Evolutionary conservation across 2,797 vertebrate genomes (phyloP), one percentile per base, ranked within the genome.

Genomic region (Pachyuromys duprasi): DNA sequence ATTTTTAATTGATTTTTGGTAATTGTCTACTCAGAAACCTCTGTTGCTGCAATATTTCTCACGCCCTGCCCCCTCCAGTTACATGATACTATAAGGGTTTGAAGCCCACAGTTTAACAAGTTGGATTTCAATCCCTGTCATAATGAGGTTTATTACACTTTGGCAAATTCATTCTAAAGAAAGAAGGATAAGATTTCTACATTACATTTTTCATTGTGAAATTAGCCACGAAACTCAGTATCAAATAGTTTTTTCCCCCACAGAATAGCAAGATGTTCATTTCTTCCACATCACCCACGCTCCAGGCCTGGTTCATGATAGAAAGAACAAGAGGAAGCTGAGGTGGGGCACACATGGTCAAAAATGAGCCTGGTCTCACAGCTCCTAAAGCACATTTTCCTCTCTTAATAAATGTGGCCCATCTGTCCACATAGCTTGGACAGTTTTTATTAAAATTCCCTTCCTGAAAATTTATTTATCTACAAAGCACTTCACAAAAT

Each of bases 371-470:
- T 82, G 8, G 3, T 72, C 4, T 75, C 57, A 60, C 31, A 17
- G 0, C 62, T 94, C 69, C 42, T 74, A 90, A 62, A 55, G 26
- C 18, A 31, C 26, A 22, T 57, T 89, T 81, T 80, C 81, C 62
- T 81, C 53, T 53, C 69, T 81, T 92, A 86, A 94, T 76, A 96
- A 72, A 87, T 15, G 28, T 78, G 42, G 53, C 12, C 75, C 88
- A 86, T 97, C 87, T 93, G 78, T 94, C 67, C 42, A 93, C 15
- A 67, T 17, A 39, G 90, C 93, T 93, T 57, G 36, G 39, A 79
- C 18, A 93, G 33, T 74, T 95, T 95, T 97, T 90, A 94, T 94
- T 94, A 96, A 96, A 96, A 94, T 94, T 42, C n/a, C 11, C 62
- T 55, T 94, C 92, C 93, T 76, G 45, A 87, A 94, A 95, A 87